These are phyloP conservation scores for Falcunculus frontatus DNA, from an alignment of 2,113 vertebrate species.

Conservation along the genomic window DNA sequence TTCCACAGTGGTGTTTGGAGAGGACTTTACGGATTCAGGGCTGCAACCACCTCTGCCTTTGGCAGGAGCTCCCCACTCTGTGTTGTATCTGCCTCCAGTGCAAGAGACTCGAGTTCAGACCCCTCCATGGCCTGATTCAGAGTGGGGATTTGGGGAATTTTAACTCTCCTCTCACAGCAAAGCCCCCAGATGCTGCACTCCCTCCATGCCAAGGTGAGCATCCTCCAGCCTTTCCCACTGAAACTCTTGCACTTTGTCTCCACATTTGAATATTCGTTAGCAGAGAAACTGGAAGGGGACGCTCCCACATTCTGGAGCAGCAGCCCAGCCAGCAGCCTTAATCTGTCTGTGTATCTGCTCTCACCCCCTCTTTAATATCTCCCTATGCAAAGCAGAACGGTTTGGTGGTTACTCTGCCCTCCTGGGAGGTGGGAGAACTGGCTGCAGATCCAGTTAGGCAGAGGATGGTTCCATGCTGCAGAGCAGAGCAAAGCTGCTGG, in stretches of 20 bases:
- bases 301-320: neutral
- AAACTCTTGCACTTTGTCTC: neutral
- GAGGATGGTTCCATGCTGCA: neutral
- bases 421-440: slow-evolving; percentile 29
- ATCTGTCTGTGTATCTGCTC: slow-evolving; percentile 13
- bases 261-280: slow-evolving; percentile 15
- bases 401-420: slow-evolving; percentile 6
- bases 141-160: neutral
- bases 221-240: neutral
- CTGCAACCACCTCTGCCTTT: neutral
- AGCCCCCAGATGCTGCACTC: neutral
- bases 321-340: neutral
- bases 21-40: neutral
- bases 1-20: neutral
- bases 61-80: neutral
- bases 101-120: neutral
- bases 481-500: neutral
- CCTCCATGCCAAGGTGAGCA: neutral
- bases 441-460: neutral
- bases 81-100: neutral
- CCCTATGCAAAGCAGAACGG: slow-evolving; percentile 23
- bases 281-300: neutral
- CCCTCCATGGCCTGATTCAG: neutral
- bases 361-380: neutral
- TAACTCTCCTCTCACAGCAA: neutral